Percentiles rank a stretch among this genome's conserved stretches.
Evolutionary conservation across 2,888 invertebrate species (phyloP).

Genomic region (Galeopsomyia nigrocyanea): DNA sequence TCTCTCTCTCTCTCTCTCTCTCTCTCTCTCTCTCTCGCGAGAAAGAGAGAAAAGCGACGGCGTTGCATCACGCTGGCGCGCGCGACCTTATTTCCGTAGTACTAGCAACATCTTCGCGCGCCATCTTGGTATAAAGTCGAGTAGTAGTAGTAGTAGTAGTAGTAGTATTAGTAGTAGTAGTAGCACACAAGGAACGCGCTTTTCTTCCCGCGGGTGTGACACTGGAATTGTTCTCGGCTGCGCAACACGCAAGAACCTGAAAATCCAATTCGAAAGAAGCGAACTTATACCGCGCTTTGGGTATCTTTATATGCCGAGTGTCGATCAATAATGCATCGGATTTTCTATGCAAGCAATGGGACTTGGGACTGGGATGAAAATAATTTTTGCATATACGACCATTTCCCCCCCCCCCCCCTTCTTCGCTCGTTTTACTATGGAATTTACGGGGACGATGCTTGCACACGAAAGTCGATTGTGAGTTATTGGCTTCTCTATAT

Average conservation of each 20-base stretch:
- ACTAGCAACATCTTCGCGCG: too few relatives aligned
- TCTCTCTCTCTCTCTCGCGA: too few relatives aligned
- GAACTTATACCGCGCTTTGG: slow-evolving; percentile 1
- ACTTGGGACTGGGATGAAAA: not conserved
- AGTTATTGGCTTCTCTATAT: slow-evolving; percentile 38
- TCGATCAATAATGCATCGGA: slow-evolving; percentile 17
- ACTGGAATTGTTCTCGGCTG: slow-evolving; percentile 3
- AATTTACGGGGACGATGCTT: slow-evolving; percentile 22
- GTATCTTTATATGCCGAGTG: slow-evolving; percentile 6
- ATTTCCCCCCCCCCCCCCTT: not conserved
- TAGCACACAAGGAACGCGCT: not conserved
- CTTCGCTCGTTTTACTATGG: slow-evolving; percentile 6
- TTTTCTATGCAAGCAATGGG: not conserved
- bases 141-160: too few relatives aligned
- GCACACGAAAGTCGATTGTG: slow-evolving; percentile 2
- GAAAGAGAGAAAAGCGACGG: too few relatives aligned
- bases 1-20: too few relatives aligned
- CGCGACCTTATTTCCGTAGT: too few relatives aligned
- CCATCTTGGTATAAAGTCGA: too few relatives aligned
- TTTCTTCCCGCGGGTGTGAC: not conserved
- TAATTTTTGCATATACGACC: not conserved
- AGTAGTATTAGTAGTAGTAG: too few relatives aligned
- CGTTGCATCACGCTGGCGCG: too few relatives aligned
- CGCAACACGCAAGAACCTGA: too few relatives aligned
- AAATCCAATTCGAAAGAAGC: slow-evolving; percentile 20